Conservation (phyloP, 1,140 invertebrate species). For the Hycleus cichorii region DNA sequence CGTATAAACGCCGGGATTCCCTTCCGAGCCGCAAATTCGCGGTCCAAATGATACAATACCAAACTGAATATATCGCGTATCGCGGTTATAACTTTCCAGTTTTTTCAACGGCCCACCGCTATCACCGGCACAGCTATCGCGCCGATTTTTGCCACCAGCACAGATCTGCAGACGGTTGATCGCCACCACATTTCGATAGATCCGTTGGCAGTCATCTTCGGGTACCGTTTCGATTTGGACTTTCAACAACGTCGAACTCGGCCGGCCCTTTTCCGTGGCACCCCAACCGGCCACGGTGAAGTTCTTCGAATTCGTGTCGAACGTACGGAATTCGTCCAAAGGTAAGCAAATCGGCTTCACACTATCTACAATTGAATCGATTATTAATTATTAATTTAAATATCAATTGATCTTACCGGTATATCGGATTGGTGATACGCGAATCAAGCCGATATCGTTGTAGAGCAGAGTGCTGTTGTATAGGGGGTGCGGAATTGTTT, state of each 20-base stretch:
- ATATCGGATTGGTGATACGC: conserved; percentile 37
- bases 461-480: conserved; percentile 43
- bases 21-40: conserved; percentile 43
- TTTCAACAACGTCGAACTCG: conserved; percentile 44
- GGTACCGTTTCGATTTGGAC: conserved; percentile 42
- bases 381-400: conserved; percentile 13
- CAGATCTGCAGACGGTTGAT: conserved; percentile 47
- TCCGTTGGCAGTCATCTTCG: conserved; percentile 20
- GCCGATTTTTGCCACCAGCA: conserved; percentile 49
- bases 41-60: conserved; percentile 49
- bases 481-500: conserved; percentile 47
- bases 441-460: conserved; percentile 58
- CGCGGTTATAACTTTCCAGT: conserved; percentile 21
- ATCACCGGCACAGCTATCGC: conserved; percentile 42
- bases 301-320: conserved; percentile 28
- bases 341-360: conserved; percentile 54
- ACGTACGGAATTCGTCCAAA: conserved; percentile 31
- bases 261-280: conserved; percentile 45
- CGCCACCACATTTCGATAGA: conserved; percentile 26
- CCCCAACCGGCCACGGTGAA: conserved; percentile 55
- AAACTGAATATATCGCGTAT: conserved; percentile 31
- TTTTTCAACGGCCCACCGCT: conserved; percentile 36
- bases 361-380: conserved; percentile 28
- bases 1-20: conserved; percentile 57
- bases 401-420: not conserved